Evolutionary conservation across 1,140 invertebrate species (phyloP).

Genomic region (Brevipalpus yothersi): DNA sequence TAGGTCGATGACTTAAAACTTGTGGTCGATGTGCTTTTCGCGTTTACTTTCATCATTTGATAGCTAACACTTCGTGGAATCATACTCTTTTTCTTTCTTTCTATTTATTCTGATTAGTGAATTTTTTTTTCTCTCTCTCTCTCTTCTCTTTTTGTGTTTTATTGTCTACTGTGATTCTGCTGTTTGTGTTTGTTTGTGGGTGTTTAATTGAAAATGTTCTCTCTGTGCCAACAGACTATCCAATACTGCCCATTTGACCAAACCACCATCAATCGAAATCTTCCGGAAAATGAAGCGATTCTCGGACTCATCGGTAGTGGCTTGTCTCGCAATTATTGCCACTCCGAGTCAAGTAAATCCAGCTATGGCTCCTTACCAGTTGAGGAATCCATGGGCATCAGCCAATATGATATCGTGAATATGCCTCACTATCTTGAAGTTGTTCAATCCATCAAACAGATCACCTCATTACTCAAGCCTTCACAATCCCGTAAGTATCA

Average conservation of each 20-base stretch:
- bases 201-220: neutral
- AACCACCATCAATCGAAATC: neutral
- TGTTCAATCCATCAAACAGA: neutral
- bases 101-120: neutral
- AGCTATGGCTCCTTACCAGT: no score
- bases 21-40: no score
- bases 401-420: neutral
- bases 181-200: neutral
- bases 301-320: neutral
- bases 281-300: slow-evolving; percentile 7
- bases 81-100: neutral
- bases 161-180: neutral
- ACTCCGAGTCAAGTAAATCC: no score
- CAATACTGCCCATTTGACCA: slow-evolving; percentile 3
- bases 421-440: neutral
- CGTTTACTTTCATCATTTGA: no score
- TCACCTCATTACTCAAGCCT: neutral
- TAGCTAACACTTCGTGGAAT: no score
- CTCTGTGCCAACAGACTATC: neutral
- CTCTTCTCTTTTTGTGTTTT: neutral
- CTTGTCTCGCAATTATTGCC: no score
- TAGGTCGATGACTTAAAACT: no score
- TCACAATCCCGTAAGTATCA: neutral
- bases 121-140: neutral
- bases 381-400: no score